Base-by-base conservation (phyloP, 2,113 vertebrate genomes). In the Nothocercus julius region DNA sequence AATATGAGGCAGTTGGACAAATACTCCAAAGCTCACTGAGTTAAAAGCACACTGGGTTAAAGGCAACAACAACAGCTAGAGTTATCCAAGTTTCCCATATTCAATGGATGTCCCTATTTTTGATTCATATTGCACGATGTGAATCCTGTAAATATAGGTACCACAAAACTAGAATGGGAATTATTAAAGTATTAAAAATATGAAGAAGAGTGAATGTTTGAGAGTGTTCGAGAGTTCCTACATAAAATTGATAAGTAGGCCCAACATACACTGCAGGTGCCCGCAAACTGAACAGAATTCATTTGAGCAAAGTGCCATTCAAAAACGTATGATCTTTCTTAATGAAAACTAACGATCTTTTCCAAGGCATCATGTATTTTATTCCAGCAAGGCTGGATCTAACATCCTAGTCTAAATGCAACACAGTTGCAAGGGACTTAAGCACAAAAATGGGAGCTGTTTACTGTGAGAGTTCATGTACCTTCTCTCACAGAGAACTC, bases 41-140 rank as follows among this genome's bases (percentile, higher is more conserved):
- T 81, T 93, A 83, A 72, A 92, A 92, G 21, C 40, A 82, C n/a
- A 84, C 42, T 75, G 88, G 32, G 32, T 81, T 93, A 83, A 90
- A 91, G 82, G 64, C 32, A 85, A 5, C 56, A 87, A 51, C 38
- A 78, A 82, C 47, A 95, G 91, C 89, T 91, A 74, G 74, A 93
- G 47, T 82, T 85, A 75, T 42, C 61, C 1, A 2, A 42, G 54
- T 93, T 94, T 84, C 74, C 68, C 81, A 73, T 89, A 73, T 85
- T 72, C 77, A 68, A 16, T 47, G 38, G 38, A 68, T 68, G 51
- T 56, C 73, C 75, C 53, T 72, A 44, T 83, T 80, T 56, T 58
- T 24, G 20, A 85, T 36, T 24, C 9, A 27, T 38, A 34, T 61
- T 70, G 78, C 14, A 63, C 20, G 30, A 38, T 58, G 58, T 5